A percentile compares a stretch with the other conserved stretches of the same genome.
phyloP scores from a whole-genome alignment of 2,113 vertebrate species.

The Tamias sibiricus region DNA sequence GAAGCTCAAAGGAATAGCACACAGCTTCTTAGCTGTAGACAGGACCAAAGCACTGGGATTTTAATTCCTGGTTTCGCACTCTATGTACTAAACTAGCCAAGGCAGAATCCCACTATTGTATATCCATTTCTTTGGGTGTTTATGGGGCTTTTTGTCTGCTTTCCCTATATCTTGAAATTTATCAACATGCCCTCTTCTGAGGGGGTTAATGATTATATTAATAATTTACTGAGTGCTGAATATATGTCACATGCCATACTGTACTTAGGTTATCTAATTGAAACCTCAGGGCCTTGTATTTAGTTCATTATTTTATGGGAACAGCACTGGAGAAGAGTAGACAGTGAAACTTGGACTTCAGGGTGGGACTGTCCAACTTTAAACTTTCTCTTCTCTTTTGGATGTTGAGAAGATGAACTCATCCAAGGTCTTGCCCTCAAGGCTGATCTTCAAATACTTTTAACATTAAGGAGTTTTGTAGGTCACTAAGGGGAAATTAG shows the following conservation, averaged over 20 bases:
- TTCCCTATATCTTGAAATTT: background rate
- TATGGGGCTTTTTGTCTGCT: background rate
- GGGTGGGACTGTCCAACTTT: background rate
- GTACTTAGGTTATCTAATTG: background rate
- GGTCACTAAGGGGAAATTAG: background rate
- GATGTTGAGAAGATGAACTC: background rate
- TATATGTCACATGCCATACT: background rate
- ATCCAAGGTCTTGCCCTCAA: background rate
- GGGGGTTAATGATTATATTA: background rate
- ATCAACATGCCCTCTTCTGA: background rate
- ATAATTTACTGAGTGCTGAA: background rate
- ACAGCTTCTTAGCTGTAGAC: background rate
- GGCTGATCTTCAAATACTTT: background rate
- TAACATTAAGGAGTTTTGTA: background rate
- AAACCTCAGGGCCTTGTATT: background rate
- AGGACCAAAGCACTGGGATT: background rate
- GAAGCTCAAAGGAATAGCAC: background rate
- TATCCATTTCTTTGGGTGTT: background rate
- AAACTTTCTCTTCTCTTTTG: background rate
- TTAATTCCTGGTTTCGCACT: background rate
- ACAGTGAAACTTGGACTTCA: background rate
- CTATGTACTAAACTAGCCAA: background rate
- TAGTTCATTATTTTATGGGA: background rate
- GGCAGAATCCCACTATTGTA: background rate
- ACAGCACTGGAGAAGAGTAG: background rate